Percentiles rank a stretch among this genome's conserved stretches.
Evolutionary conservation across 1,140 invertebrate genomes (phyloP).

Genomic region (Zaprionus kolodkinae): DNA sequence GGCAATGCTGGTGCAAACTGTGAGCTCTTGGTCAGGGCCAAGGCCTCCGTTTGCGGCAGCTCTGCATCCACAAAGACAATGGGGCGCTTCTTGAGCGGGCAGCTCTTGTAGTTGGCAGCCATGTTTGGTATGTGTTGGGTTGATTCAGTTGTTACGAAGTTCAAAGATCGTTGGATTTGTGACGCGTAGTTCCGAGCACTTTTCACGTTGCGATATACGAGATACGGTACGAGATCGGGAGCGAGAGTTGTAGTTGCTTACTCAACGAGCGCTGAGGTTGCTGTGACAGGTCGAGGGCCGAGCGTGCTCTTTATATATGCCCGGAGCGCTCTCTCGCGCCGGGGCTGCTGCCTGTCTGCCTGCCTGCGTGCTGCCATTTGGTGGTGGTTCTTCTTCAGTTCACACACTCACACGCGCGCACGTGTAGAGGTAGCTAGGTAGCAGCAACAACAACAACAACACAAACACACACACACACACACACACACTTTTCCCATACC

Average conservation of each 20-base stretch:
- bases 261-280: conserved; percentile 79
- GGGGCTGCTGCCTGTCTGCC: conserved; percentile 33
- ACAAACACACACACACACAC: conserved; percentile 24
- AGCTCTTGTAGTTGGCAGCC: conserved; percentile 91
- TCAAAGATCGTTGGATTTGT: neutral
- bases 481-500: conserved; percentile 67
- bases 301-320: conserved; percentile 80
- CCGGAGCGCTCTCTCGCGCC: conserved; percentile 38
- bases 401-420: conserved; percentile 44
- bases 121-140: conserved; percentile 42
- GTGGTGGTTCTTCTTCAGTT: conserved; percentile 77
- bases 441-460: conserved; percentile 50
- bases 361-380: conserved; percentile 39
- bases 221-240: neutral
- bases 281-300: conserved; percentile 79
- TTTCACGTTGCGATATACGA: conserved; percentile 2
- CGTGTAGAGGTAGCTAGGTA: conserved; percentile 67
- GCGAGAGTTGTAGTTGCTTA: conserved; percentile 66
- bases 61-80: conserved; percentile 86
- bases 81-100: conserved; percentile 95
- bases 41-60: conserved; percentile 72
- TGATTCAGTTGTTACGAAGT: conserved; percentile 17
- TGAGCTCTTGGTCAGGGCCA: conserved; percentile 67
- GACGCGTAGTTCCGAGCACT: conserved; percentile 46
- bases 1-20: conserved; percentile 31